Evolutionary conservation across 1,140 invertebrate genomes (phyloP).

Genomic region (Eriosoma lanigerum): DNA sequence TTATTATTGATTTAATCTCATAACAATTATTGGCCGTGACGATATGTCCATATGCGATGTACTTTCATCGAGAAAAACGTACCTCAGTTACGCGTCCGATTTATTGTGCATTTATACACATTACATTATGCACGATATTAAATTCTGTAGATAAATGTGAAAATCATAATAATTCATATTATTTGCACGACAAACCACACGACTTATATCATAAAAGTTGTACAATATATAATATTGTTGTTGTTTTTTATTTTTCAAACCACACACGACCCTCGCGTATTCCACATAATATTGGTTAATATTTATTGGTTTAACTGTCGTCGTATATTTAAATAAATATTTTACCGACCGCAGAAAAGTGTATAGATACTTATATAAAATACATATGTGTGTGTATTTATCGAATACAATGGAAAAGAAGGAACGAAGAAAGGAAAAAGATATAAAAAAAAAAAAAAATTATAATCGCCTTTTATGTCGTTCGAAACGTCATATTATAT

Average conservation of each 20-base stretch:
- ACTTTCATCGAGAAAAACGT: too few relatives aligned
- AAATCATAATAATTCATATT: constrained; percentile 19
- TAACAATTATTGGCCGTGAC: too few relatives aligned
- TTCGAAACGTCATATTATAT: background rate
- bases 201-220: constrained; percentile 8
- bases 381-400: background rate
- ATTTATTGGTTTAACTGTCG: constrained; percentile 35
- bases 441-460: constrained; percentile 52
- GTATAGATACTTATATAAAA: too few relatives aligned
- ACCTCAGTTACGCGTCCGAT: too few relatives aligned
- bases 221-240: background rate
- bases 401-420: constrained; percentile 25
- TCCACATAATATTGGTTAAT: constrained; percentile 1
- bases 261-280: constrained; percentile 15
- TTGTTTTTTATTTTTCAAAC: constrained; percentile 12
- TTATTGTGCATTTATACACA: too few relatives aligned
- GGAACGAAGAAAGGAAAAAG: constrained; percentile 27
- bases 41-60: too few relatives aligned
- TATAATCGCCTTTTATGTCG: constrained; percentile 38
- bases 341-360: background rate
- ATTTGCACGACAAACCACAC: constrained; percentile 43
- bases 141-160: too few relatives aligned
- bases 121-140: too few relatives aligned
- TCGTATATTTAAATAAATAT: constrained; percentile 22
- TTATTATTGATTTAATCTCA: too few relatives aligned